A percentile compares a stretch with the other conserved stretches of the same genome.
Conservation (phyloP, 2,113 vertebrate species). For the Petaurus breviceps region DNA sequence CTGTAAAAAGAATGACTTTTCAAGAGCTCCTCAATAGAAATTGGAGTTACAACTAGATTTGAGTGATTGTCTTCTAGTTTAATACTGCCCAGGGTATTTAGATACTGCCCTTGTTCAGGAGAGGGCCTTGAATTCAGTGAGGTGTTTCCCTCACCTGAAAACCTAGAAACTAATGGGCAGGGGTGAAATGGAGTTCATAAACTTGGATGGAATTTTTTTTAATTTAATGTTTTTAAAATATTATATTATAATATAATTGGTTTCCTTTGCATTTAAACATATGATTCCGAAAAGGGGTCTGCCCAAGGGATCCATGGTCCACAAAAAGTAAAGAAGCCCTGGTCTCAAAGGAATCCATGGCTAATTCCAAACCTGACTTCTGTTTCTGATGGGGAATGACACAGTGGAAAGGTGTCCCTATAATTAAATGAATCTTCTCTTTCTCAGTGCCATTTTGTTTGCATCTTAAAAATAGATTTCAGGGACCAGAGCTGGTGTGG, state of each 20-base stretch:
- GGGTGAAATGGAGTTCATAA: not conserved
- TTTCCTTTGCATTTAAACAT: conserved; percentile 17
- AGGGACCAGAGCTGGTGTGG: conserved; percentile 27
- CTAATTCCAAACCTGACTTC: conserved; percentile 28
- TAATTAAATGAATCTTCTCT: conserved; percentile 63
- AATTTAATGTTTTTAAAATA: not conserved
- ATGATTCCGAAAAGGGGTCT: conserved; percentile 52
- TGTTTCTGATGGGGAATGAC: conserved; percentile 28
- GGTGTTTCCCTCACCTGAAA: not conserved
- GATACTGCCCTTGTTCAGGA: no score
- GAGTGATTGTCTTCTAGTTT: not conserved
- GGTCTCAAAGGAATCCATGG: not conserved
- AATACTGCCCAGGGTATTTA: not conserved
- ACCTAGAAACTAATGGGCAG: not conserved
- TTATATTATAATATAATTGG: not conserved
- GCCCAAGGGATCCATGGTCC: conserved; percentile 18
- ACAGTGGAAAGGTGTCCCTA: conserved; percentile 63
- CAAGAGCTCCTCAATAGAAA: not conserved
- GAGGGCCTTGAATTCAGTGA: not conserved
- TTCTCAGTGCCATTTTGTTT: conserved; percentile 58
- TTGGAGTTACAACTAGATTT: not conserved
- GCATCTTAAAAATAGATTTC: conserved; percentile 73
- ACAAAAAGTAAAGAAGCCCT: not conserved
- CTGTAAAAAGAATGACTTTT: not conserved
- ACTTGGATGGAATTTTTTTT: not conserved